Evolutionary conservation across 2,797 vertebrate genomes (phyloP), one percentile per base, ranked within the genome.

Genomic region (Coendou prehensilis): DNA sequence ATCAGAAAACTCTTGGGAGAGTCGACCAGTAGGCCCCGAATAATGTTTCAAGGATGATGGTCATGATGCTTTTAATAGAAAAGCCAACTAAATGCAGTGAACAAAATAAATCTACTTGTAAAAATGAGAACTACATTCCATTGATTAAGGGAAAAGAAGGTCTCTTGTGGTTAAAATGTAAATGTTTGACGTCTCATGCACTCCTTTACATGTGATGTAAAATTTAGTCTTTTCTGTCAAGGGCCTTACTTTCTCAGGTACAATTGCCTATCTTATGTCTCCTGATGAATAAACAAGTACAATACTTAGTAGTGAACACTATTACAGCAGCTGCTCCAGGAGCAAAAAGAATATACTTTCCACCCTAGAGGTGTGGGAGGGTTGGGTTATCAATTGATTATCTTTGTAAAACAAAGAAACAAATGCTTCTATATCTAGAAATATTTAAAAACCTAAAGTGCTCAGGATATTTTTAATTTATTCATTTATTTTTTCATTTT

Each of bases 101-200:
- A 80, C 56, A 59, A 71, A 87, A 92, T 6, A 67, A 69, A 81
- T 71, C 4, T 33, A 81, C 1, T 37, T 90, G 61, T 81, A 73
- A 75, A 93, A 87, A 63, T 95, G 47, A 45, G 83, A 90, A 93
- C 9, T 52, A 20, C 2, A 76, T 26, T 69, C 52, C 7, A 86
- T 9, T 92, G 23, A 75, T 67, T 73, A 87, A 37, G 23, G 61
- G 45, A 80, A 86, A 89, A 9, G n/a, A 37, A 2, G 5, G 1
- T 69, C 2, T 81, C 4, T 63, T 33, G 30, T 1, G 56, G 26
- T 45, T 87, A 67, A 88, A 91, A 56, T 81, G 1, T 87, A 80
- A 50, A 20, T 85, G 30, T 80, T 67, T 87, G 7, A 23, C 6
- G 28, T 9, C 2, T 33, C 2, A 81, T 13, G 9, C 14, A 37